Evolutionary conservation across 35 echinoderm and acorn worm species (phyloP).

Genomic region (Holothuria glaberrima): DNA sequence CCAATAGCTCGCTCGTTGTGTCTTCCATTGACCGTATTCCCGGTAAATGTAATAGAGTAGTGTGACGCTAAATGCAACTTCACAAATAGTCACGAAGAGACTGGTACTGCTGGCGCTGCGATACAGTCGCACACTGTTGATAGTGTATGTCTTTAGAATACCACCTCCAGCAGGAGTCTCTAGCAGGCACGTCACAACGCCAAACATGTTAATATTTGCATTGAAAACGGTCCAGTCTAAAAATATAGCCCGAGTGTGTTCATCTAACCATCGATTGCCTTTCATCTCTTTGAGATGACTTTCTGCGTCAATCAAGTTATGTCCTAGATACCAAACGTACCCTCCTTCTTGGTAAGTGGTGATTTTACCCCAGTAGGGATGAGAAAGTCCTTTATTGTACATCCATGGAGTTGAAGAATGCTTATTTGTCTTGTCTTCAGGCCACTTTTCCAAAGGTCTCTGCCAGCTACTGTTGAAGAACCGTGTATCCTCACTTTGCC

Average conservation of each 20-base stretch:
- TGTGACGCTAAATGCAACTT: constrained; percentile 60
- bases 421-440: not conserved
- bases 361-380: constrained; percentile 56
- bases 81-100: constrained; percentile 74
- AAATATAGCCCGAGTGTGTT: constrained; percentile 77
- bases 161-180: constrained; percentile 81
- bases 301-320: constrained; percentile 21
- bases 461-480: constrained; percentile 54
- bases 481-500: constrained; percentile 39
- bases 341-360: constrained; percentile 70
- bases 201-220: constrained; percentile 92
- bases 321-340: constrained; percentile 63
- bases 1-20: constrained; percentile 54
- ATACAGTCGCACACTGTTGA: constrained; percentile 76
- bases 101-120: constrained; percentile 61
- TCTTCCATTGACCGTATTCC: constrained; percentile 31
- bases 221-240: constrained; percentile 93
- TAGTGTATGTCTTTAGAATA: constrained; percentile 68
- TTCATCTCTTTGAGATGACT: constrained; percentile 49
- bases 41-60: constrained; percentile 58
- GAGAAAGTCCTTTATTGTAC: constrained; percentile 36
- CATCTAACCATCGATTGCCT: constrained; percentile 70
- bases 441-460: not conserved
- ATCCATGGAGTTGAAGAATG: constrained; percentile 54
- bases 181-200: constrained; percentile 67